Evolutionary conservation across 2,888 invertebrate genomes (phyloP), one percentile per base, ranked within the genome.

Genomic region (Timandra comae): DNA sequence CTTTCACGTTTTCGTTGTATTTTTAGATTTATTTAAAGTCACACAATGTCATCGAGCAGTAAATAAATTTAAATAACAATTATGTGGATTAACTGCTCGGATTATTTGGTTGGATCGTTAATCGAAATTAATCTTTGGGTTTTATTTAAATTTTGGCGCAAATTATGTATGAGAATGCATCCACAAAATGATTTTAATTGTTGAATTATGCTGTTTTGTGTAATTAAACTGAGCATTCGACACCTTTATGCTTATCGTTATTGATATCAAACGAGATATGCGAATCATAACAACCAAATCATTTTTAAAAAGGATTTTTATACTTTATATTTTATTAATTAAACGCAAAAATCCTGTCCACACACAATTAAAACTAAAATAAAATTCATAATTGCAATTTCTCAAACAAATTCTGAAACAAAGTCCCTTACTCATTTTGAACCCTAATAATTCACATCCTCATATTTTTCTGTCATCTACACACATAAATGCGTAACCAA

Each of bases 401-500:
- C n/a, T n/a, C n/a, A n/a, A n/a, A n/a, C n/a, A n/a, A n/a, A n/a
- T n/a, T n/a, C n/a, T n/a, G n/a, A n/a, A n/a, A n/a, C n/a, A n/a
- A n/a, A n/a, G n/a, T n/a, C n/a, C n/a, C n/a, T n/a, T n/a, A n/a
- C n/a, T n/a, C n/a, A n/a, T n/a, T n/a, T n/a, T n/a, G n/a, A n/a
- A n/a, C n/a, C n/a, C n/a, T n/a, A n/a, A n/a, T n/a, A n/a, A n/a
- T n/a, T n/a, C n/a, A n/a, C n/a, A n/a, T n/a, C n/a, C n/a, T n/a
- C n/a, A n/a, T n/a, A n/a, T n/a, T n/a, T n/a, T n/a, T n/a, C n/a
- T n/a, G n/a, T n/a, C n/a, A n/a, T n/a, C n/a, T n/a, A n/a, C n/a
- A n/a, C n/a, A n/a, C 49, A 49, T 51, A 57, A 48, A 56, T 61
- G 55, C 52, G 43, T 45, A 51, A 58, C 45, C 59, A 79, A 79